A percentile compares a stretch with the other conserved stretches of the same genome.
Conservation (phyloP, 1,140 invertebrate genomes). For the Caenorhabditis briggsae region DNA sequence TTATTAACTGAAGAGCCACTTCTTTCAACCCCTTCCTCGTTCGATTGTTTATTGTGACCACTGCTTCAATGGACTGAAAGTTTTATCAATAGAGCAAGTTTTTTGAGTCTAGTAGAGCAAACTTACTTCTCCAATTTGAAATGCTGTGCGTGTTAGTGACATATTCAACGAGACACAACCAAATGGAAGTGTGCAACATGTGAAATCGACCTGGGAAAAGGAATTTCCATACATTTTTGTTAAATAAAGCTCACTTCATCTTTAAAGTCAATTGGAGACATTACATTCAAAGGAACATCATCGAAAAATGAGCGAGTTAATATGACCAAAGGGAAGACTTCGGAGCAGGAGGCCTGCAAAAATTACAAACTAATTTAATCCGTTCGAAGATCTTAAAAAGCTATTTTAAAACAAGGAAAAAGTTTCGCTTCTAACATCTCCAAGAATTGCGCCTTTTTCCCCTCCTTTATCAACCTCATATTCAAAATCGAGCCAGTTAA, state of each 20-base stretch:
- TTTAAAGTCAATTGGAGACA: constrained; percentile 72
- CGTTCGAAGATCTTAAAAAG: background rate
- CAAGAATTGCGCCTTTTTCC: too few relatives aligned
- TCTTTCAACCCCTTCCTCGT: constrained; percentile 74
- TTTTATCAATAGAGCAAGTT: too few relatives aligned
- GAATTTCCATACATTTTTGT: background rate
- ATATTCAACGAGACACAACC: constrained; percentile 71
- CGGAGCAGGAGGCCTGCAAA: constrained; percentile 69
- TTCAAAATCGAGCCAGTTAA: too few relatives aligned
- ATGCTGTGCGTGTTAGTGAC: constrained; percentile 70
- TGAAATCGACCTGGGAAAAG: constrained; percentile 72
- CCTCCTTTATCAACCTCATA: too few relatives aligned
- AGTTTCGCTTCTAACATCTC: too few relatives aligned
- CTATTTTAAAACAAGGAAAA: background rate
- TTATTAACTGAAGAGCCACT: constrained; percentile 69
- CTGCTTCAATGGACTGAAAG: constrained; percentile 65
- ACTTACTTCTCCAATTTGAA: constrained; percentile 72
- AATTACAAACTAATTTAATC: background rate
- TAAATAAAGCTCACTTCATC: constrained; percentile 68
- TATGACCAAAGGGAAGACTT: constrained; percentile 74
- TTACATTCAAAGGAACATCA: constrained; percentile 70
- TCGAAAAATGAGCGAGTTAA: constrained; percentile 74
- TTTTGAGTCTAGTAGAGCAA: background rate
- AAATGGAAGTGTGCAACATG: constrained; percentile 75
- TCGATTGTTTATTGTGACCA: constrained; percentile 67